phyloP scores from a whole-genome alignment of 2,888 invertebrate genomes.

The Eutolmus rufibarbis region DNA sequence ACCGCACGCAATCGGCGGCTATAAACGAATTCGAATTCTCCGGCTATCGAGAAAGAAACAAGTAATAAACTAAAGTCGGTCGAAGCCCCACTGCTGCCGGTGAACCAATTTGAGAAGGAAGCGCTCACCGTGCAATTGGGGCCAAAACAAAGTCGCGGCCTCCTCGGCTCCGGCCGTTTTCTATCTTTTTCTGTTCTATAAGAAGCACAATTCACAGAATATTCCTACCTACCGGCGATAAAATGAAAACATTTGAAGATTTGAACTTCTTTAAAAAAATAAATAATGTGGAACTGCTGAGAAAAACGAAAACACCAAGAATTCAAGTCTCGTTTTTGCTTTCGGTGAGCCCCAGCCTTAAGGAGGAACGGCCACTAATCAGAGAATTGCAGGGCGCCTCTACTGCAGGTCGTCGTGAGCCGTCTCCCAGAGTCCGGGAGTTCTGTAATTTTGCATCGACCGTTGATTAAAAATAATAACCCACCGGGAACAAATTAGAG shows the following conservation, averaged over 20 bases:
- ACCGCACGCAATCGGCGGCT: neutral
- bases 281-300: neutral
- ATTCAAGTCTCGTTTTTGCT: neutral
- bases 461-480: slow-evolving; percentile 26
- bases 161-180: neutral
- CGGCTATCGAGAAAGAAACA: neutral
- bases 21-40: neutral
- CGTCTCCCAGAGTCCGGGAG: neutral
- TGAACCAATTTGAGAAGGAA: neutral
- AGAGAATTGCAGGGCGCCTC: slow-evolving; percentile 1
- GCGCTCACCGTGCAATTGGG: neutral
- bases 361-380: slow-evolving; percentile 1
- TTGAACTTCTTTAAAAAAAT: neutral
- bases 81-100: neutral
- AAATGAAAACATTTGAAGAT: neutral
- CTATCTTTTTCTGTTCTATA: neutral
- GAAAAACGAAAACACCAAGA: neutral
- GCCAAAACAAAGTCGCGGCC: neutral
- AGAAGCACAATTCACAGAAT: neutral
- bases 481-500: slow-evolving; percentile 13
- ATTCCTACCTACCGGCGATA: neutral
- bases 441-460: slow-evolving; percentile 12
- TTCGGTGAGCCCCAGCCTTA: neutral
- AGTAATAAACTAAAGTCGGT: neutral
- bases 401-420: neutral